Evolutionary conservation across 2,888 invertebrate genomes (phyloP), one percentile per base, ranked within the genome.

Genomic region (Epirrhoe tristata): DNA sequence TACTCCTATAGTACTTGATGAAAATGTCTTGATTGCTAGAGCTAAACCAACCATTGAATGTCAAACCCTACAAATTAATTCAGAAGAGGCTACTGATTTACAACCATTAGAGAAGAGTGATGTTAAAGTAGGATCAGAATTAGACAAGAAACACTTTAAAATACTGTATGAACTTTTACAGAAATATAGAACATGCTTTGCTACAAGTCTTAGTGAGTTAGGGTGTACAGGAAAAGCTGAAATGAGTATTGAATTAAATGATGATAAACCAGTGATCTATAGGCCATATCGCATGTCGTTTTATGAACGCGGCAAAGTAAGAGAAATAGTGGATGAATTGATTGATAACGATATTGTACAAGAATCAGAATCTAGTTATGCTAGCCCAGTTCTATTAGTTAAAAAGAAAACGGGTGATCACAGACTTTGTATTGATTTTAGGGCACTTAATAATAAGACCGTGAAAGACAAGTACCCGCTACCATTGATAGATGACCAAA

Each of bases 401-500:
- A 46, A 17, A 10, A 62, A 62, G 17, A 62, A 0, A 75, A 46
- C 46, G 1, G 46, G 46, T 46, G 46, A 46, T 10, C 46, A 46
- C 5, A 46, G 46, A 46, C 46, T 46, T 14, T 46, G 46, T 5
- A 46, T 46, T n/a, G 46, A 46, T n/a, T 46, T 46, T 46, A 46
- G 46, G 14, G 46, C 46, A 14, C 14, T 46, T n/a, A 46, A 46
- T n/a, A 46, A 46, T n/a, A 46, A 46, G 46, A 46, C 46, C n/a
- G n/a, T 46, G n/a, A 46, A 74, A 10, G 74, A 74, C 14, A 43
- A 72, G 0, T 76, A 71, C 74, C 46, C 73, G 0, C 67, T 75
- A 54, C 74, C 73, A 0, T 55, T 67, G 0, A 75, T 76, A 4
- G 77, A 76, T 0, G 75, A 75, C 16, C 72, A 75, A 55, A 69